Conservation (phyloP, 2,113 vertebrate genomes). For the Poeciliopsis occidentalis region DNA sequence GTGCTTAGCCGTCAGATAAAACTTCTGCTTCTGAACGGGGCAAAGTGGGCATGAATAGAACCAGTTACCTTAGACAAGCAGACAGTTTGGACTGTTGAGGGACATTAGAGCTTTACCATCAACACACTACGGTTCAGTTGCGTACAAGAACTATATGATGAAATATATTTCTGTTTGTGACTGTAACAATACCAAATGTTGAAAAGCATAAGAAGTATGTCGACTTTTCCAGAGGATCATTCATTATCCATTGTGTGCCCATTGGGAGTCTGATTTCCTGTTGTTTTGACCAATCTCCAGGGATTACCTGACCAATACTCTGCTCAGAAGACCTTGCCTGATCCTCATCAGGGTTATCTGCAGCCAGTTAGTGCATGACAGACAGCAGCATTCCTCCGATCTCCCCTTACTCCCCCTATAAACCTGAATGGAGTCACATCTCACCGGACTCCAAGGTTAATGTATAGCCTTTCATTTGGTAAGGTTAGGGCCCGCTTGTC, state of each 20-base stretch:
- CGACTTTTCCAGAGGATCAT: too few species aligned
- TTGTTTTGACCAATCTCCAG: slow-evolving; percentile 28
- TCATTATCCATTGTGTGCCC: not conserved
- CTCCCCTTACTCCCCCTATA: slow-evolving; percentile 43
- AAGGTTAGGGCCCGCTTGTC: slow-evolving; percentile 36
- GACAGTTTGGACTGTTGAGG: not conserved
- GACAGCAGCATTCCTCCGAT: slow-evolving; percentile 45
- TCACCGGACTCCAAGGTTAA: slow-evolving; percentile 55
- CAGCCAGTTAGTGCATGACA: slow-evolving; percentile 53
- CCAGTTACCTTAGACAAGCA: not conserved
- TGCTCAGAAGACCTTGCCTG: slow-evolving; percentile 30
- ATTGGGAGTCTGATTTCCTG: slow-evolving; percentile 13
- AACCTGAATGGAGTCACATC: slow-evolving; percentile 59
- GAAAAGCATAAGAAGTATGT: too few species aligned
- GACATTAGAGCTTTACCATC: not conserved
- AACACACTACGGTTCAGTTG: too few species aligned
- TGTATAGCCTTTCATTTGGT: slow-evolving; percentile 63
- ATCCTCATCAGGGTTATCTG: slow-evolving; percentile 61
- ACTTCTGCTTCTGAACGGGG: not conserved
- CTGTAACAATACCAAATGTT: too few species aligned
- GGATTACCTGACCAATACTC: slow-evolving; percentile 36
- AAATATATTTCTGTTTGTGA: too few species aligned
- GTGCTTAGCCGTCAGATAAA: slow-evolving; percentile 2
- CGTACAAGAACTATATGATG: too few species aligned
- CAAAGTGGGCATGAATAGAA: not conserved